Evolutionary conservation across 1,140 invertebrate genomes (phyloP).

Genomic region (Dinoponera quadriceps): DNA sequence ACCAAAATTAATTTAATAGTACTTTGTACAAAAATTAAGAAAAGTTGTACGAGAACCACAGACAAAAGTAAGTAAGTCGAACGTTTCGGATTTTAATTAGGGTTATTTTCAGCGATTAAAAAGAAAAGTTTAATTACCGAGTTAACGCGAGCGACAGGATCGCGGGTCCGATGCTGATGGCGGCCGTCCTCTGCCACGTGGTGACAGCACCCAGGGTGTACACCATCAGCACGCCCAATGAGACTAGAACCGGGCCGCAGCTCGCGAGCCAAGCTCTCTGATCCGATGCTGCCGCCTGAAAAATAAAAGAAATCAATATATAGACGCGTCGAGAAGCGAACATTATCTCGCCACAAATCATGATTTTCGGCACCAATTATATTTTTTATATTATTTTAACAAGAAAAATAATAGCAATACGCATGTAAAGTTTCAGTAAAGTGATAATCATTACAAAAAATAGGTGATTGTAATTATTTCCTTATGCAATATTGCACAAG

Average conservation of each 20-base stretch:
- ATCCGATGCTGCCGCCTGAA: conserved; percentile 79
- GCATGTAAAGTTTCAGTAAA: no score
- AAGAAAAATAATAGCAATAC: no score
- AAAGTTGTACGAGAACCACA: no score
- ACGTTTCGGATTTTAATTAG: no score
- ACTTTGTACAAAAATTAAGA: no score
- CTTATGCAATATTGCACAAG: no score
- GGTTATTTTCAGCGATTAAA: no score
- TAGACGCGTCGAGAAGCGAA: neutral
- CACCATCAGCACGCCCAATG: conserved; percentile 88
- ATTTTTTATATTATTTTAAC: no score
- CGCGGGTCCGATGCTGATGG: conserved; percentile 87
- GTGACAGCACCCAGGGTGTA: conserved; percentile 88
- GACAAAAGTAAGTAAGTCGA: no score
- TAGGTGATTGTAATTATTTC: no score
- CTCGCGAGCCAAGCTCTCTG: conserved; percentile 83
- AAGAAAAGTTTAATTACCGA: conserved; percentile 71
- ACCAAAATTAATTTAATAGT: no score
- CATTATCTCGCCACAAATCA: neutral
- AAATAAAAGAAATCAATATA: neutral
- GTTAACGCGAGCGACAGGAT: conserved; percentile 84
- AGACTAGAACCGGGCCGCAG: conserved; percentile 88
- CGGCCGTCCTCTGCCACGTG: conserved; percentile 88
- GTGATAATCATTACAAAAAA: no score
- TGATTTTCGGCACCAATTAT: neutral